Conservation (phyloP, 2,888 invertebrate genomes). For the Synergus gifuensis region DNA sequence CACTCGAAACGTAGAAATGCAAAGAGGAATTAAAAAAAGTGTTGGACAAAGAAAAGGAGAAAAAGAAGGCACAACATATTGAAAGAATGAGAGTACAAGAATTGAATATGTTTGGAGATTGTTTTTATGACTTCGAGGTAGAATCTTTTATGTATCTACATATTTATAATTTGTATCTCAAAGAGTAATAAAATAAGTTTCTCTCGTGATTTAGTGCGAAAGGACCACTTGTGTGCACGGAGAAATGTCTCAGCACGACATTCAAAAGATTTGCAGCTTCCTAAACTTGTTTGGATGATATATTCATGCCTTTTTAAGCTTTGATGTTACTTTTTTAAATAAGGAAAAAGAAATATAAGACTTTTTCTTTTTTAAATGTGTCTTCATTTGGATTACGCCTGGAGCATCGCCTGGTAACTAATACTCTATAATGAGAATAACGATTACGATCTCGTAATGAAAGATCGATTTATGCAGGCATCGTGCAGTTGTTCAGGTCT, state of each 20-base stretch:
- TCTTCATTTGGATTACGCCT: background rate
- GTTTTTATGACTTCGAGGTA: constrained; percentile 26
- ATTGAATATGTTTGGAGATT: constrained; percentile 16
- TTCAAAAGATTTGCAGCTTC: background rate
- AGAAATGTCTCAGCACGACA: background rate
- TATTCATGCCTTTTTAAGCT: background rate
- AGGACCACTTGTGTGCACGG: background rate
- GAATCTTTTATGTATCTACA: constrained; percentile 32
- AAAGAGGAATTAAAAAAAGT: constrained; percentile 25
- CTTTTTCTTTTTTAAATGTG: background rate
- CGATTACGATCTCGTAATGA: background rate
- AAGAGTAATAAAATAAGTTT: background rate
- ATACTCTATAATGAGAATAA: background rate
- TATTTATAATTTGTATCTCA: constrained; percentile 10
- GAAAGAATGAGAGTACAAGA: constrained; percentile 32
- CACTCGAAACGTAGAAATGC: constrained; percentile 27
- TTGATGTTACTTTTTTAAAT: background rate
- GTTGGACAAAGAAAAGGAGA: background rate
- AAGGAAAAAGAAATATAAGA: background rate
- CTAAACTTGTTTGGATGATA: background rate
- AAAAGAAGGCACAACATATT: constrained; percentile 25
- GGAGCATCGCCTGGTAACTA: background rate
- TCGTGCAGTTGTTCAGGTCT: constrained; percentile 50
- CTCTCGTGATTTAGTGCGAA: background rate
- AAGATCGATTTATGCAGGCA: constrained; percentile 47